Evolutionary conservation across 2,888 invertebrate species (phyloP), one percentile per base, ranked within the genome.

Genomic region (Agapetus fuscipes): DNA sequence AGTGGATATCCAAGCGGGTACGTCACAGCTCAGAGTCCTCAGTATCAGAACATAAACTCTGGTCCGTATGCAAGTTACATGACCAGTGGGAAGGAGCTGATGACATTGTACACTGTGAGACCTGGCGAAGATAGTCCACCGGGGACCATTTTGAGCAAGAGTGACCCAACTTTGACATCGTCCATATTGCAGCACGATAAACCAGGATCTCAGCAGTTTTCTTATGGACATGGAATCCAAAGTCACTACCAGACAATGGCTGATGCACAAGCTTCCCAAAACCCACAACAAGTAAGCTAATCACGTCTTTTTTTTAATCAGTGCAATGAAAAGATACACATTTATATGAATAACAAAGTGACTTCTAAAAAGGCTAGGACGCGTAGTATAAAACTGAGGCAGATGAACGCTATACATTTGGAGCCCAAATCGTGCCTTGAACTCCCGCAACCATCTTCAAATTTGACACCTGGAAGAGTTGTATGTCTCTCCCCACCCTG

Each of bases 111-210:
- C 57, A 66, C 65, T 35, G 55, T 52, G 30, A 55, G 52, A 37
- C 58, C 56, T 39, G 61, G 65, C 13, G 67, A 60, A 0, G 65
- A 70, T 45, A 71, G 72, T 12, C 72, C 75, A 3, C 74, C 77
- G 1, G 64, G 65, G 2, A 68, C 71, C 50, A 65, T 76, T 41
- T 63, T 78, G 53, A 78, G 76, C 56, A 75, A 78, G 48, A 69
- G 69, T 43, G 80, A 80, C 56, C 80, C 81, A n/a, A 78, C 78
- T 31, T 61, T 81, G 34, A 72, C 76, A 0, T 76, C 80, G 0
- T 73, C 78, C 1, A 71, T 70, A n/a, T 61, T 76, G 48, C 56
- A 72, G 46, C 59, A 59, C 30, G 57, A 59, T 13, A 52, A 53
- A 34, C 62, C 68, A 29, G 56, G 58, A 3, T 70, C 72, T 35